These are phyloP conservation scores for Copsychus sechellarum DNA, from an alignment of 2,113 vertebrate genomes.

Conservation along the genomic window DNA sequence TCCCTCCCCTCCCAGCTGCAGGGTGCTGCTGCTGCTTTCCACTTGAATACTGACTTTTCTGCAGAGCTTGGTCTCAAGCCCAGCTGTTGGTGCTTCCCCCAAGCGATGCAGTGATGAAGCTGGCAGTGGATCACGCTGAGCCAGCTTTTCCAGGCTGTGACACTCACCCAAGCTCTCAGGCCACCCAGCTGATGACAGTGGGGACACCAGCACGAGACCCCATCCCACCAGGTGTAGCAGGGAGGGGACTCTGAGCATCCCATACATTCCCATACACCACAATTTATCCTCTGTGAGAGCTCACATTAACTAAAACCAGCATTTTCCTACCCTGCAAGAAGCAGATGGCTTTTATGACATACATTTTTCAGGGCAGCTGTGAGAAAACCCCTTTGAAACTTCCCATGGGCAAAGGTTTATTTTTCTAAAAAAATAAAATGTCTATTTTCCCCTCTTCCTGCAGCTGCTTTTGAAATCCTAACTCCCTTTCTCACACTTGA, in stretches of 20 bases:
- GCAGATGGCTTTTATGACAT: neutral
- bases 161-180: neutral
- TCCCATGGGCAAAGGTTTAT: neutral
- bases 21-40: neutral
- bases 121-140: fast-evolving
- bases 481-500: neutral
- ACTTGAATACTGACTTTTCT: neutral
- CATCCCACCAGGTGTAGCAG: neutral
- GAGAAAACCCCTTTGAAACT: neutral
- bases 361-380: neutral
- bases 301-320: neutral
- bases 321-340: neutral
- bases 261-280: neutral
- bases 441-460: neutral
- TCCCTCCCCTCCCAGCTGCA: fast-evolving
- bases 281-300: neutral
- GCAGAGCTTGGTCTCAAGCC: neutral
- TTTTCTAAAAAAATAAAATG: neutral
- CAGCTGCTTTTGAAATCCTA: neutral
- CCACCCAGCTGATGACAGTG: neutral
- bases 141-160: neutral
- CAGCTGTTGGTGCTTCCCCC: neutral
- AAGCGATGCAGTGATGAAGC: neutral
- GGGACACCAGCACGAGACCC: fast-evolving
- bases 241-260: neutral